Evolutionary conservation across 2,888 invertebrate species (phyloP), one percentile per base, ranked within the genome.

Genomic region (Polyploca ridens): DNA sequence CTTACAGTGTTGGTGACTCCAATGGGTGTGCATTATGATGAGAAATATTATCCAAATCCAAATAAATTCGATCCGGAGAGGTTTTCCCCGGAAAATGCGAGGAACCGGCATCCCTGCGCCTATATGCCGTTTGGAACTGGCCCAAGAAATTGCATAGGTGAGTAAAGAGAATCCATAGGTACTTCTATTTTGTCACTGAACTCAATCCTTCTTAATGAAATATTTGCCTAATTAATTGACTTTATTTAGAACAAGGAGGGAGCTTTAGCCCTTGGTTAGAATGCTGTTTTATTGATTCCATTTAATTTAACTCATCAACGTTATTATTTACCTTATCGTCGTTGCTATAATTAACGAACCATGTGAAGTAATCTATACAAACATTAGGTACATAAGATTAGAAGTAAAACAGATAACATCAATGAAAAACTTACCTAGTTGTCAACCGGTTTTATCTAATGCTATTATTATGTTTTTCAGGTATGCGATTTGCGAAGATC

Each of bases 61-160:
- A 76, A 85, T 61, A 84, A 81, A 64, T 94, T 93, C 69, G 87
- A 93, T 70, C 94, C 94, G 3, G 90, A 94, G 49, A 81, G 93
- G 66, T 94, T 94, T 77, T 75, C 81, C 27, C 65, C 82, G 0
- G 85, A 88, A 58, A 85, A 84, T 33, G 79, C 73, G 49, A 79
- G 76, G 27, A 67, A 75, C 10, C 78, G 87, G 4, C 88, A 87
- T 65, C 73, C 84, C 0, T 89, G 86, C 69, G 87, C 87, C 3
- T 93, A 85, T 68, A 64, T 91, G 63, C 90, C 92, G 6, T 93
- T 93, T 69, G 92, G 92, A 58, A 78, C 83, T 35, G 92, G 92
- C 8, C 91, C 90, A 3, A 79, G 93, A 62, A 88, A 88, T 65
- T 93, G 92, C 68, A 89, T 91, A 11, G 92, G 91, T 91, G 75